Evolutionary conservation across 1,140 invertebrate genomes (phyloP), one percentile per base, ranked within the genome.

Genomic region (Drosophila athabasca): DNA sequence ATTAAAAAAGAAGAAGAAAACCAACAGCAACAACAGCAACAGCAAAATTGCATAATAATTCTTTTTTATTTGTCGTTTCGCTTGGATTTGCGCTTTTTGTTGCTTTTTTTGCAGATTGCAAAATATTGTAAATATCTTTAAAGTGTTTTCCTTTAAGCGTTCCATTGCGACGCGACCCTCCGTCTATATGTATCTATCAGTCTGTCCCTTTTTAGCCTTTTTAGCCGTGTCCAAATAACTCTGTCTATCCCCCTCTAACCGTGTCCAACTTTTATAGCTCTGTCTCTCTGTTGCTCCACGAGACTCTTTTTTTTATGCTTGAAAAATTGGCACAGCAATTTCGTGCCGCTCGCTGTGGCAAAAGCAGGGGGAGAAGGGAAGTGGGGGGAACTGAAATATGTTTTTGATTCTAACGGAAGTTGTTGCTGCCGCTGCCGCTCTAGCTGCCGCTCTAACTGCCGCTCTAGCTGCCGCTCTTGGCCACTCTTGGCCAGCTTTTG

Each of bases 311-410:
- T 85, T 88, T 88, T 88, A 88, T 88, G 83, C 64, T 88, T 88
- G 76, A 88, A 88, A 88, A 87, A 88, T 88, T 88, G 83, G 83
- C 79, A 88, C 83, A 88, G 65, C 83, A 69, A 76, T 88, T 88
- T 83, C 83, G 88, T 79, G 81, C 74, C 79, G 81, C 69, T 85
- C 48, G 78, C 49, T 67, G 61, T 66, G 46, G 67, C 67, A 68
- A 67, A 31, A 52, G 70, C 44, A 74, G 9, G 3, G 4, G 35
- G 11, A 31, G 7, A 35, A 49, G 24, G 39, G 22, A 75, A 24
- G 24, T 4, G 31, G 9, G 9, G 0, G 4, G 4, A 55, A 62
- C 54, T 74, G 22, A 58, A 82, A 88, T 76, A 57, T 68, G 51
- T 75, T 67, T 87, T 67, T 60, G 54, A 79, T 87, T 87, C 83